Evolutionary conservation across 64 coral and sea anemone species (phyloP), one percentile per base, ranked within the genome.

Genomic region (Cladopsammia gracilis): DNA sequence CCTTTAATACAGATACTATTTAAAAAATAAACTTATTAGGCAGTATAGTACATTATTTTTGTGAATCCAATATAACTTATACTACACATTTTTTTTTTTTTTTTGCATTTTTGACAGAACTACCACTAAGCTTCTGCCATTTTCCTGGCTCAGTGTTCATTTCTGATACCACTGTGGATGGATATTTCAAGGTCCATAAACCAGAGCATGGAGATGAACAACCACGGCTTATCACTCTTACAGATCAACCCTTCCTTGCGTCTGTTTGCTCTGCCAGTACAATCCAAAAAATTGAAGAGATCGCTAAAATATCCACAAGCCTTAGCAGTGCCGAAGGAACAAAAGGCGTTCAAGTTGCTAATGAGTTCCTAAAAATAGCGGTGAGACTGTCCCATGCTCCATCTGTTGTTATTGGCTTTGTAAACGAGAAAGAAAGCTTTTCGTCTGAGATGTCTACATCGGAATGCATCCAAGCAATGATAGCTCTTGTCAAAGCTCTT

Each of bases 141-240:
- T 68, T 4, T 19, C 91, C 91, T 87, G 91, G 91, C 3, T 66
- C 54, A 25, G 48, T 93, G 82, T 93, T 93, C 70, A 78, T 93
- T 4, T 78, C 71, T 70, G 82, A 93, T 62, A 70, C 73, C 15
- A 58, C 48, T 53, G 26, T 56, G 20, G 48, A 93, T 5, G 91
- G 87, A 1, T 93, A 86, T 25, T 93, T 93, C 49, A 77, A 56
- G 23, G 11, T 15, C 5, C 68, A 92, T 53, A 77, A 25, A 24
- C 79, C 90, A 24, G 67, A 82, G 54, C 82, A 85, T 77, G 90
- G 90, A 0, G 58, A 92, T 52, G 90, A 92, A n/a, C 68, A 86
- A 25, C 90, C 90, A 57, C 86, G 46, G 22, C 79, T 92, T 15
- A 52, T 92, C 53, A 76, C 81, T 42, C 57, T 92, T 1, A 43